These are phyloP conservation scores for Tribolium madens DNA, from an alignment of 1,140 invertebrate species.

Conservation along the genomic window DNA sequence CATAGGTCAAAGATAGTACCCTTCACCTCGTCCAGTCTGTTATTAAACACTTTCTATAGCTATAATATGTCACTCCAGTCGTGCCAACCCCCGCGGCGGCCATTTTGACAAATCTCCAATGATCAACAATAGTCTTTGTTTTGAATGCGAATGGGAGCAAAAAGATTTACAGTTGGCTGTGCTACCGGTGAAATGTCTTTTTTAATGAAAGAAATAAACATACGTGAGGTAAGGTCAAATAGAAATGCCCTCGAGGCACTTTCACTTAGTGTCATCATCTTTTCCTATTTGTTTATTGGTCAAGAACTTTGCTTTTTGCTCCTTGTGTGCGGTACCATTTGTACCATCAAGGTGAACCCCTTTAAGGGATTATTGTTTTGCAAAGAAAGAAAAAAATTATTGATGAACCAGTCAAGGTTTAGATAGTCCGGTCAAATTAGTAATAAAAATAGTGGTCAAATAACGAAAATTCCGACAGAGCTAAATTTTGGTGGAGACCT, in stretches of 20 bases:
- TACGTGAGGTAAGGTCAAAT: constrained; percentile 31
- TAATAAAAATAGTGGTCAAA: too few relatives aligned
- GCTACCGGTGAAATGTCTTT: not conserved
- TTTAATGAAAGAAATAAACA: constrained; percentile 24
- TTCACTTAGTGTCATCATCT: constrained; percentile 6
- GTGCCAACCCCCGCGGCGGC: constrained; percentile 1
- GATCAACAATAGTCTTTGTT: constrained; percentile 14
- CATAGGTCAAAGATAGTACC: constrained; percentile 35
- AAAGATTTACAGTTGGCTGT: not conserved
- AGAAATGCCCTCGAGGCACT: constrained; percentile 5
- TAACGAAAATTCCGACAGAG: too few relatives aligned
- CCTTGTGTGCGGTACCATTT: not conserved
- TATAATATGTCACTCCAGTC: constrained; percentile 8
- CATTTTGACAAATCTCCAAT: constrained; percentile 3
- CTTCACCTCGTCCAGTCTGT: constrained; percentile 27
- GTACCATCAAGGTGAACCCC: not conserved
- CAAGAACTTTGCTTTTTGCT: not conserved
- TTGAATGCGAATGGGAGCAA: not conserved
- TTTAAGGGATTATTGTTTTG: not conserved
- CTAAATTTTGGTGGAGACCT: too few relatives aligned
- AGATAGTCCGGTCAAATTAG: too few relatives aligned
- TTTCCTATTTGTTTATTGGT: constrained; percentile 7
- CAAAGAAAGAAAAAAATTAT: too few relatives aligned
- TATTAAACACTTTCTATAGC: constrained; percentile 29
- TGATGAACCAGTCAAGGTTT: too few relatives aligned